Conservation (phyloP, 2,113 vertebrate genomes). For the Hypocryptadius cinnamomeus region DNA sequence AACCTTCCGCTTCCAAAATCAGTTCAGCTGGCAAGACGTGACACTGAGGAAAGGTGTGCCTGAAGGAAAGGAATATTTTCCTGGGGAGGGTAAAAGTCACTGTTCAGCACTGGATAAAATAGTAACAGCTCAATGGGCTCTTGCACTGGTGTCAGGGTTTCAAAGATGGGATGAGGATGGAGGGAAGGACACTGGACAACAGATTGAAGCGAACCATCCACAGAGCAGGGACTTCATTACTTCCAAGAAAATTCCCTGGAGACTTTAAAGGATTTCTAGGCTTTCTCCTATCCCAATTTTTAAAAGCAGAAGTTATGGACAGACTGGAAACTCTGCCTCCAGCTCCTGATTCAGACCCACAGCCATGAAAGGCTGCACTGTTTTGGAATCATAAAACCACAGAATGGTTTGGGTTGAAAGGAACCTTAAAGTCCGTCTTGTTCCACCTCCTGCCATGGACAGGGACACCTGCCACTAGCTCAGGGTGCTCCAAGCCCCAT, state of each 20-base stretch:
- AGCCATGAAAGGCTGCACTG: neutral
- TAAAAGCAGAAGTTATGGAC: neutral
- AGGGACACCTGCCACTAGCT: fast-evolving
- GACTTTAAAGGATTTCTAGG: neutral
- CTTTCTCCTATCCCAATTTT: neutral
- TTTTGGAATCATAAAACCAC: neutral
- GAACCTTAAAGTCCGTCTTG: fast-evolving
- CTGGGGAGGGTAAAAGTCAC: neutral
- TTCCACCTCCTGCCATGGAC: neutral
- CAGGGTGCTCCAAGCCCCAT: fast-evolving
- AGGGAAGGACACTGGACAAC: neutral
- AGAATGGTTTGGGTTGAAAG: neutral
- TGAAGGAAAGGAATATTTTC: neutral
- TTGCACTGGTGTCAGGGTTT: neutral
- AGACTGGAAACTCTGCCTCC: neutral
- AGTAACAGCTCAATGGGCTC: neutral
- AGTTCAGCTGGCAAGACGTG: neutral
- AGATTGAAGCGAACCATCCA: neutral
- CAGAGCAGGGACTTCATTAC: neutral
- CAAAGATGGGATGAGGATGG: neutral
- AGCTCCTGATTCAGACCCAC: neutral
- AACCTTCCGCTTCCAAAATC: neutral
- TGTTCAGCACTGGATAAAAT: neutral
- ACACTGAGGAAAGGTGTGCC: neutral
- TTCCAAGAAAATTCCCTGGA: neutral